phyloP scores from a whole-genome alignment of 2,888 invertebrate genomes.

The Ichneumoninae sp. region DNA sequence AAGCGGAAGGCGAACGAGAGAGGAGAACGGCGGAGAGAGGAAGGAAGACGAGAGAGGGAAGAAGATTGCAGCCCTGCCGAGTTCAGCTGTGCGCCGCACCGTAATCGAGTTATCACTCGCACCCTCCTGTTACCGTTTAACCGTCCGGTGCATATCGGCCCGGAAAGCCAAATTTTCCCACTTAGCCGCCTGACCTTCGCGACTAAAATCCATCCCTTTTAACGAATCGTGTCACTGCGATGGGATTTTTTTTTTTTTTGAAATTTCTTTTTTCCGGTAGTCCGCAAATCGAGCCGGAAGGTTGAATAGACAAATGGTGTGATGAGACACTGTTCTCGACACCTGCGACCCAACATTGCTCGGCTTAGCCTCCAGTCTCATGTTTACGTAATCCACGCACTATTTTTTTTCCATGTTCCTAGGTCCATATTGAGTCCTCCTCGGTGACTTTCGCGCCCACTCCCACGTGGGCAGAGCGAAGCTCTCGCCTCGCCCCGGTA shows the following conservation, averaged over 20 bases:
- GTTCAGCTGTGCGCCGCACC: conserved; percentile 5
- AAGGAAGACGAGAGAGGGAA: conserved; percentile 20
- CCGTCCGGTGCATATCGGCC: not conserved
- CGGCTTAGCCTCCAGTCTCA: no score
- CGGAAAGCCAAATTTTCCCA: not conserved
- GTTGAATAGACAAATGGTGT: not conserved
- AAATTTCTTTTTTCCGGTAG: no score
- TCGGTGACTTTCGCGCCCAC: not conserved
- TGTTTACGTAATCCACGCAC: not conserved
- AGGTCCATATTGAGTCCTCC: not conserved
- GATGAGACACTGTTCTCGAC: no score
- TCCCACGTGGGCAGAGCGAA: not conserved
- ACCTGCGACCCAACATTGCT: no score
- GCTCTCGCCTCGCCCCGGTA: not conserved
- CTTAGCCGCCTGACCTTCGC: not conserved
- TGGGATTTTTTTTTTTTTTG: not conserved
- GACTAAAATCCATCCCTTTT: not conserved
- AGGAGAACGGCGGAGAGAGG: conserved; percentile 61
- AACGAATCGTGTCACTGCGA: not conserved
- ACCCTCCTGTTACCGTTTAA: not conserved
- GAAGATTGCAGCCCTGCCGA: conserved; percentile 26
- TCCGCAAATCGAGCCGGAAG: no score
- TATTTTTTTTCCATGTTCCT: not conserved
- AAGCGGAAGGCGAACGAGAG: conserved; percentile 61
- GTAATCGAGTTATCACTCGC: conserved; percentile 6